phyloP scores from a whole-genome alignment of 2,888 invertebrate genomes.

The Dromius quadrimaculatus region DNA sequence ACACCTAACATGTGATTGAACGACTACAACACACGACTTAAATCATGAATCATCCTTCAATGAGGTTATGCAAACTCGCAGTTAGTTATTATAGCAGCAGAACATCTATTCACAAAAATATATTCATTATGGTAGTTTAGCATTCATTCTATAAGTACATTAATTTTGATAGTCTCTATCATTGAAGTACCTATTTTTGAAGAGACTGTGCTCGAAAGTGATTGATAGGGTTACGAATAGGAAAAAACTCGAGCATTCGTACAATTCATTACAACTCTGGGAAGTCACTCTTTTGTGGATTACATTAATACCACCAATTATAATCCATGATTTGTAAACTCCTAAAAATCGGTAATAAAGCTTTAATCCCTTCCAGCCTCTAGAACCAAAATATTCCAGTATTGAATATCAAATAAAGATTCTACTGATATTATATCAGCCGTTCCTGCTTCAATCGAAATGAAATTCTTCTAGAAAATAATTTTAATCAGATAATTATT shows the following conservation, averaged over 20 bases:
- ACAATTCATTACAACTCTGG: slow-evolving; percentile 50
- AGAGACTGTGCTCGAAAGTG: too few species aligned
- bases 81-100: too few species aligned
- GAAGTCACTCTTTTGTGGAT: slow-evolving; percentile 61
- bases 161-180: neutral
- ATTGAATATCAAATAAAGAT: slow-evolving; percentile 61
- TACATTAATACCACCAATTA: slow-evolving; percentile 65
- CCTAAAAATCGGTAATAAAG: slow-evolving; percentile 60
- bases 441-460: slow-evolving; percentile 58
- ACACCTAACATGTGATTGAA: too few species aligned
- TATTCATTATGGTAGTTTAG: too few species aligned
- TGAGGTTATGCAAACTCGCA: too few species aligned
- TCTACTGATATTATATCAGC: slow-evolving; percentile 64
- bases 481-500: too few species aligned
- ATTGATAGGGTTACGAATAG: too few species aligned
- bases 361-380: slow-evolving; percentile 56
- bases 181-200: neutral
- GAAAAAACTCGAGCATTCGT: too few species aligned
- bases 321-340: slow-evolving; percentile 62
- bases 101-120: too few species aligned
- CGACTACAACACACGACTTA: too few species aligned
- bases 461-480: too few species aligned
- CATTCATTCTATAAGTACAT: slow-evolving; percentile 70
- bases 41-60: too few species aligned
- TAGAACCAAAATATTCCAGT: slow-evolving; percentile 60